Evolutionary conservation across 2,113 vertebrate genomes (phyloP).

Genomic region (Nerophis ophidion): DNA sequence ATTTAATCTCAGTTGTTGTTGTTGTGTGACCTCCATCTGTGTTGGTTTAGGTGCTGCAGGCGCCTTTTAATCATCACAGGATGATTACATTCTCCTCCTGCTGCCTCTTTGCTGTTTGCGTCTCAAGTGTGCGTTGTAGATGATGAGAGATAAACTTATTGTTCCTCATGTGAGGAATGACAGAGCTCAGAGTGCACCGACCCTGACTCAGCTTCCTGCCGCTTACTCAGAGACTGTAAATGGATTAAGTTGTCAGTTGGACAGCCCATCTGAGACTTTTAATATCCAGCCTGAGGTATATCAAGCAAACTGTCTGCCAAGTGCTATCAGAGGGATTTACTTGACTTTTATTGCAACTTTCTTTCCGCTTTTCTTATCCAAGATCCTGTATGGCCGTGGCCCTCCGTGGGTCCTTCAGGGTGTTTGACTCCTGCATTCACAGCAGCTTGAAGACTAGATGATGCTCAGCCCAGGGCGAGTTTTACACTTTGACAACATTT

Average conservation of each 20-base stretch:
- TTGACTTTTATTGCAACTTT: slow-evolving; percentile 60
- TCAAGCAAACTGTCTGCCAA: slow-evolving; percentile 55
- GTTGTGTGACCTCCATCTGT: slow-evolving; percentile 8
- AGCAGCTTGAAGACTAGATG: slow-evolving; percentile 31
- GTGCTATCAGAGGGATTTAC: slow-evolving; percentile 63
- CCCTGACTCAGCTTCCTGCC: slow-evolving; percentile 56
- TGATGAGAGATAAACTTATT: slow-evolving; percentile 47
- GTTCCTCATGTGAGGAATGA: slow-evolving; percentile 46
- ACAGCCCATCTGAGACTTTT: slow-evolving; percentile 65
- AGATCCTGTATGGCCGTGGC: slow-evolving; percentile 30
- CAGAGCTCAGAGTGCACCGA: slow-evolving; percentile 49
- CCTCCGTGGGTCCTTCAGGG: slow-evolving; percentile 39
- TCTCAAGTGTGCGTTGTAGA: slow-evolving; percentile 36
- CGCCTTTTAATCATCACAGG: slow-evolving; percentile 23
- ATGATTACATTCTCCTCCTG: slow-evolving; percentile 14
- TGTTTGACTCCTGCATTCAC: slow-evolving; percentile 45
- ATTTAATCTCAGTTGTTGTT: slow-evolving; percentile 7
- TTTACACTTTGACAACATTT: slow-evolving; percentile 16
- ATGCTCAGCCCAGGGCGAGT: slow-evolving; percentile 10
- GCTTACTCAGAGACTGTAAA: slow-evolving; percentile 64
- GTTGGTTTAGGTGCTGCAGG: slow-evolving; percentile 2
- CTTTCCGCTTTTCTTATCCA: slow-evolving; percentile 36
- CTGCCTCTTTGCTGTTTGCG: slow-evolving; percentile 11
- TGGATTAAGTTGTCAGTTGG: slow-evolving; percentile 71
- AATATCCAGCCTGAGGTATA: slow-evolving; percentile 67